Base-by-base conservation (phyloP, 1,140 invertebrate genomes). In the Ostrea edulis region DNA sequence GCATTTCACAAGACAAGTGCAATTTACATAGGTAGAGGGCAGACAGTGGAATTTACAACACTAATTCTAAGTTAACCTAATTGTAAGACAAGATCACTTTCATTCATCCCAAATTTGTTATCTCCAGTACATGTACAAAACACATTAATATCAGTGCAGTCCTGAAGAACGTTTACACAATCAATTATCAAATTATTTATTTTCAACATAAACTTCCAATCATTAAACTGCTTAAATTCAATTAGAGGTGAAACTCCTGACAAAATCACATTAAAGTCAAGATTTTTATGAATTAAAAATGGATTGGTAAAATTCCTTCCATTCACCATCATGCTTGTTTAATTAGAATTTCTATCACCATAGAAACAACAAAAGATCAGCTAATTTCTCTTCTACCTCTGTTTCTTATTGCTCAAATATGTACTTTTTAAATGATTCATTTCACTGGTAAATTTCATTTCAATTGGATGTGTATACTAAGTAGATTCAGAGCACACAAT, bases 301-400 rank as follows among this genome's bases (percentile, higher is more conserved):
- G n/a, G 7, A 62, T 62, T 62, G 20, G 55, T 62, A 77, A 77
- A 14, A 29, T 77, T 77, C 29, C 35, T 14, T 77, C 68, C 29
- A 77, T 77, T 9, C 25, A 77, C 68, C 68, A 77, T 77, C 68
- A 77, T 77, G 68, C 68, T 17, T 29, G 68, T 25, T 62, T 25
- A 77, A 14, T 71, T 29, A 77, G 68, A 77, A 17, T 77, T 77
- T 22, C 68, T 77, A 29, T 35, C 68, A 77, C 68, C 68, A 35
- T 14, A 29, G 68, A 77, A 77, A 77, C 14, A 62, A 44, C 5
- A n/a, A n/a, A n/a, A 2, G 35, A 44, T 44, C 5, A 44, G 35
- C 35, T 44, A 44, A 44, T 44, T 44, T 44, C 35, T 44, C 35
- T 44, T 44, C 35, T 44, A 44, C 35, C 35, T 44, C 35, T 44